Evolutionary conservation across 2,888 invertebrate species (phyloP).

Genomic region (Alloscopus bannaensis): DNA sequence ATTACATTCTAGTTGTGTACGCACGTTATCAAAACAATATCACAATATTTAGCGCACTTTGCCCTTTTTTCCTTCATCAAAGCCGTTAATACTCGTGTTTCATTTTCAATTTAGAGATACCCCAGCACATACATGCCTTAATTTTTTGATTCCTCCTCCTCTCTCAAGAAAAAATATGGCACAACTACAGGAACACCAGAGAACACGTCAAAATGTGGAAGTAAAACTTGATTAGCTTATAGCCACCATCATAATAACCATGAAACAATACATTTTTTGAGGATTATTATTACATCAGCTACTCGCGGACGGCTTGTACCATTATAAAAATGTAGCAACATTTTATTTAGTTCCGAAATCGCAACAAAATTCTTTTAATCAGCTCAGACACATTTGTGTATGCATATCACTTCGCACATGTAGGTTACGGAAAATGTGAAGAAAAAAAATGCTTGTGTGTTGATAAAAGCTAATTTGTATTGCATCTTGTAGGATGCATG

Average conservation of each 20-base stretch:
- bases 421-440: background rate
- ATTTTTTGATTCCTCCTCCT: conserved; percentile 33
- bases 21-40: background rate
- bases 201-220: conserved; percentile 44
- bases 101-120: conserved; percentile 35
- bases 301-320: background rate
- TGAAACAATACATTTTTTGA: background rate
- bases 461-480: conserved; percentile 5
- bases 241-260: background rate
- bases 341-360: conserved; percentile 44
- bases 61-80: conserved; percentile 11
- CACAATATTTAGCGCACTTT: conserved; percentile 17
- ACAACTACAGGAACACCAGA: conserved; percentile 46
- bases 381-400: background rate
- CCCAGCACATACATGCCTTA: conserved; percentile 40
- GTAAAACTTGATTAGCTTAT: conserved; percentile 23
- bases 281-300: background rate
- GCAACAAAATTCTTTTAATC: background rate
- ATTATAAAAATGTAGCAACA: background rate
- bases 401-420: background rate
- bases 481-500: conserved; percentile 23
- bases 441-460: background rate
- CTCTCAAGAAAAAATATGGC: conserved; percentile 50
- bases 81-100: conserved; percentile 19
- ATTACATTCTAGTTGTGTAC: no score